Evolutionary conservation across 1,140 invertebrate species (phyloP).

Genomic region (Drosophila elegans): DNA sequence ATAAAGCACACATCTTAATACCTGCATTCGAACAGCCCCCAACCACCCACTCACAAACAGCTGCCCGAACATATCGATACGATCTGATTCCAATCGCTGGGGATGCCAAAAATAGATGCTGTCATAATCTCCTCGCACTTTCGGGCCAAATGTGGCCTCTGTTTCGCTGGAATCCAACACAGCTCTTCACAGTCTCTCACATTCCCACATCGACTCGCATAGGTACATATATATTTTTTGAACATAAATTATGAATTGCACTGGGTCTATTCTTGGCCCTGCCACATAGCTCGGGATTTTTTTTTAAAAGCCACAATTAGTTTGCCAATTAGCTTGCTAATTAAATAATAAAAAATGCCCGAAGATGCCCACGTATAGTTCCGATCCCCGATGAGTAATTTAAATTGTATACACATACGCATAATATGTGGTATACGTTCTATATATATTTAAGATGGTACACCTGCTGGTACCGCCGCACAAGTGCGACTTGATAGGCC

Average conservation of each 20-base stretch:
- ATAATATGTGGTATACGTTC: conserved; percentile 3
- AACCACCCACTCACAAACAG: conserved; percentile 44
- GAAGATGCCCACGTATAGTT: conserved; percentile 48
- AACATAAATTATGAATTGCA: conserved; percentile 20
- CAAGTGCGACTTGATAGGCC: conserved; percentile 76
- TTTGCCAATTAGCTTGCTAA: conserved; percentile 82
- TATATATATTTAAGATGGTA: conserved; percentile 53
- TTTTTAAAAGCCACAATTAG: conserved; percentile 53
- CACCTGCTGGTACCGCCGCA: conserved; percentile 67
- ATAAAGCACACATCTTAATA: conserved; percentile 73
- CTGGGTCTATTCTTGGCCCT: conserved; percentile 44
- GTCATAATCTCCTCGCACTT: conserved; percentile 63
- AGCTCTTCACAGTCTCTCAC: conserved; percentile 38
- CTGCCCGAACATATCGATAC: conserved; percentile 48
- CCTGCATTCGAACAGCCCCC: conserved; percentile 37
- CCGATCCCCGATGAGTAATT: conserved; percentile 69
- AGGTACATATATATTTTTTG: not conserved
- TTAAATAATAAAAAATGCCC: conserved; percentile 78
- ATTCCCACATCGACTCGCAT: not conserved
- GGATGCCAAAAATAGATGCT: conserved; percentile 68
- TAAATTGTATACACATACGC: conserved; percentile 36
- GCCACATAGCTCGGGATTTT: conserved; percentile 35
- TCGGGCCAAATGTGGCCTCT: conserved; percentile 42
- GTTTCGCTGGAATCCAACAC: conserved; percentile 51
- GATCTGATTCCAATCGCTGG: conserved; percentile 49